A percentile compares a stretch with the other conserved stretches of the same genome.
Evolutionary conservation across 2,113 vertebrate species (phyloP).

Genomic region (Cynoglossus semilaevis): DNA sequence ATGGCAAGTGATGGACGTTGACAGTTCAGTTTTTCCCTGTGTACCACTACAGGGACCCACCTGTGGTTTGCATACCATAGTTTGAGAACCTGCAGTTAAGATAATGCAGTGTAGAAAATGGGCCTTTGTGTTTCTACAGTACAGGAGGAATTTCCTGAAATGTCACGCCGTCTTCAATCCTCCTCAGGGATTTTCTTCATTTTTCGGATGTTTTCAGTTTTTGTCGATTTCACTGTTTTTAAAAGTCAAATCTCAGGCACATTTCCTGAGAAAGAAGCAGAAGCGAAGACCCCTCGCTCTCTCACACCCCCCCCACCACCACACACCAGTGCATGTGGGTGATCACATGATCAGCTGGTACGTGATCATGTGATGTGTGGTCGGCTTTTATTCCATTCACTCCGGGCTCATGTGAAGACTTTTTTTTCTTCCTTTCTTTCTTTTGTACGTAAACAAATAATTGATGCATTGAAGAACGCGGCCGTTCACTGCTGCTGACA

Average conservation of each 20-base stretch:
- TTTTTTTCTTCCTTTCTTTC: background rate
- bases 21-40: too few relatives aligned
- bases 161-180: too few relatives aligned
- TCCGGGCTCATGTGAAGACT: background rate
- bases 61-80: too few relatives aligned
- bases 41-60: too few relatives aligned
- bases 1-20: too few relatives aligned
- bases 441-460: background rate
- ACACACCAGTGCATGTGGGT: background rate
- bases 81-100: too few relatives aligned
- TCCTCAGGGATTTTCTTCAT: too few relatives aligned
- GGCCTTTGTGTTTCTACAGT: too few relatives aligned
- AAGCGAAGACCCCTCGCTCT: background rate
- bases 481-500: background rate
- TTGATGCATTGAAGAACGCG: background rate
- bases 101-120: too few relatives aligned
- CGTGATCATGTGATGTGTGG: background rate
- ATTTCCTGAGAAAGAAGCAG: slow-evolving; percentile 19
- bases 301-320: slow-evolving; percentile 42
- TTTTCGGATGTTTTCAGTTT: background rate
- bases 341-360: slow-evolving; percentile 9
- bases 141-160: too few relatives aligned
- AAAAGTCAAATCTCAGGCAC: background rate
- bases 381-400: background rate
- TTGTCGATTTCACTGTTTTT: background rate